Conservation (phyloP, 2,888 invertebrate species). For the Acanthosepion pharaonis region DNA sequence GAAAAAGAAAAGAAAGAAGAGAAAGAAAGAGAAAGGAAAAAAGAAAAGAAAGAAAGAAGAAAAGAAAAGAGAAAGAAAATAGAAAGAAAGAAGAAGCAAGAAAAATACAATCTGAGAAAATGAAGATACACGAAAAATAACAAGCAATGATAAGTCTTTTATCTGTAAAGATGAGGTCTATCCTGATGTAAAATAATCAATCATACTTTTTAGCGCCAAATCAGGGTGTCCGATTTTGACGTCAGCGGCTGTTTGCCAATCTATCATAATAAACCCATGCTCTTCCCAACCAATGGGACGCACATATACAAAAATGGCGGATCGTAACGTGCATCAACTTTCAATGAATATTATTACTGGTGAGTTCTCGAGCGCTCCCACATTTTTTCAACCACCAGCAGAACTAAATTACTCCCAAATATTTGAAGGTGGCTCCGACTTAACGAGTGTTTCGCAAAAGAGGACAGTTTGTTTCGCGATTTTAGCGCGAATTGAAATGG, state of each 20-base stretch:
- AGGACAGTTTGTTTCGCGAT: neutral
- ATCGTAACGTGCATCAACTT: neutral
- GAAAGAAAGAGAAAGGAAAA: neutral
- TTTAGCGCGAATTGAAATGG: neutral
- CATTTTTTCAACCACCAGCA: neutral
- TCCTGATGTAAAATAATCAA: neutral
- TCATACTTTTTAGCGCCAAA: slow-evolving; percentile 33
- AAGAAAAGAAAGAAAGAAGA: neutral
- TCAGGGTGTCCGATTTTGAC: slow-evolving; percentile 11
- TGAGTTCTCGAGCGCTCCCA: neutral
- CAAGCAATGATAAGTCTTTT: neutral
- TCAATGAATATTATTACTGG: slow-evolving; percentile 12
- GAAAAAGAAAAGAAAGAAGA: neutral
- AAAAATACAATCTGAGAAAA: neutral
- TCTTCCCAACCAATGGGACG: neutral
- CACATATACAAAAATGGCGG: neutral
- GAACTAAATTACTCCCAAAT: slow-evolving; percentile 16
- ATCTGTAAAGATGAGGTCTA: neutral
- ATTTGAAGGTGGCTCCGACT: neutral
- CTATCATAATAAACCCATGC: neutral
- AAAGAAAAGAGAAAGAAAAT: too few relatives aligned
- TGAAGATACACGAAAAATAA: neutral
- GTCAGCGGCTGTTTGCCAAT: slow-evolving; percentile 23
- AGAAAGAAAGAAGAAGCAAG: neutral
- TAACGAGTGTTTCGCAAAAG: neutral